Percentiles rank a stretch among this genome's conserved stretches.
These are phyloP conservation scores for Eupithecia dodoneata DNA, from an alignment of 2,888 invertebrate genomes.

Conservation along the genomic window DNA sequence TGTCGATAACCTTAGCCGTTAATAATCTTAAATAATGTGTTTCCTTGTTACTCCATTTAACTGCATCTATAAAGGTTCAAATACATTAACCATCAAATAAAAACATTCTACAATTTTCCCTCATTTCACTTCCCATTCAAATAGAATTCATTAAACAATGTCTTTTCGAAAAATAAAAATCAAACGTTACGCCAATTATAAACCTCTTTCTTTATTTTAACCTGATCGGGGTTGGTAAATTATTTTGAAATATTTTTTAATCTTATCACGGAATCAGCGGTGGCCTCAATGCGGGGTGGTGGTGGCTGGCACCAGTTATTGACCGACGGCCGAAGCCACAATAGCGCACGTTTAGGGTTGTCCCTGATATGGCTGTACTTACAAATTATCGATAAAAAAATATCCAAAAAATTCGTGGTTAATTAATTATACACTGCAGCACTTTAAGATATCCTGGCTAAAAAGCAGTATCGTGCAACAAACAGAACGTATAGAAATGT, in stretches of 20 bases:
- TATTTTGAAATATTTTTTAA: slow-evolving; percentile 63
- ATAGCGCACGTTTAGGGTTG: slow-evolving; percentile 30
- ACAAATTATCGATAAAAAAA: slow-evolving; percentile 17
- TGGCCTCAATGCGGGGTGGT: slow-evolving; percentile 65
- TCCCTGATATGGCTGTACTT: neutral
- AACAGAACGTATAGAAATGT: no score
- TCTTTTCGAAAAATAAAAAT: slow-evolving; percentile 40
- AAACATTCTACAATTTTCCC: slow-evolving; percentile 26
- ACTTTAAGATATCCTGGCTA: no score
- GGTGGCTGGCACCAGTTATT: slow-evolving; percentile 73
- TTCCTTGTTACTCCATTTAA: neutral
- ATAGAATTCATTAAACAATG: slow-evolving; percentile 26
- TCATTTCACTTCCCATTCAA: slow-evolving; percentile 22
- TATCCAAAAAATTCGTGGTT: neutral
- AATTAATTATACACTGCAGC: no score
- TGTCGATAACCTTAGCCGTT: neutral
- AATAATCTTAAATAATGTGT: neutral
- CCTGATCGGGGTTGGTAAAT: slow-evolving; percentile 39
- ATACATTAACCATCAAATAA: slow-evolving; percentile 20
- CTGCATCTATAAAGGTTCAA: slow-evolving; percentile 20
- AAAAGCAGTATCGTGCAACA: no score
- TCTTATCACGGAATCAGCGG: slow-evolving; percentile 68
- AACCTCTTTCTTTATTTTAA: slow-evolving; percentile 41
- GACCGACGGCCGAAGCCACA: slow-evolving; percentile 62
- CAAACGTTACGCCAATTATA: slow-evolving; percentile 44